A percentile compares a stretch with the other conserved stretches of the same genome.
Conservation (phyloP, 1,140 invertebrate species). For the Pinna nobilis region DNA sequence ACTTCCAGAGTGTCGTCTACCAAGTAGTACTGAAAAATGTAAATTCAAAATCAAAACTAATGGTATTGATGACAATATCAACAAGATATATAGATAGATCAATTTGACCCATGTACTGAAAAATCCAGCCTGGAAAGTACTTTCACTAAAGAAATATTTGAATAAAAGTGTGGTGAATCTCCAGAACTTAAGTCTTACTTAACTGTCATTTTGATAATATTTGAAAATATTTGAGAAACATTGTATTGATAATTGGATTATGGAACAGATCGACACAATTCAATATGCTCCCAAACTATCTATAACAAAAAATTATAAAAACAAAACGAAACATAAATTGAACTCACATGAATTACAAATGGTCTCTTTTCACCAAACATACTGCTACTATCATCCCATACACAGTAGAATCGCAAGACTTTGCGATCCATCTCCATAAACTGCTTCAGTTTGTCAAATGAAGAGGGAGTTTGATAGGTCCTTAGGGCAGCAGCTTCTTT, state of each 20-base stretch:
- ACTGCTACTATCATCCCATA: constrained; percentile 85
- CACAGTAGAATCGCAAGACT: constrained; percentile 82
- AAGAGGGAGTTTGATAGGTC: constrained; percentile 69
- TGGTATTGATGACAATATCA: too few species aligned
- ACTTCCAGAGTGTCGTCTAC: constrained; percentile 87
- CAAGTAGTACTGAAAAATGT: constrained; percentile 85
- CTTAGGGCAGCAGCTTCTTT: constrained; percentile 65
- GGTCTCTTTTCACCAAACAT: constrained; percentile 81
- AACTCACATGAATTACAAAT: constrained; percentile 74
- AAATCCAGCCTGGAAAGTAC: neutral
- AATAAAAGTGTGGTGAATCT: too few species aligned
- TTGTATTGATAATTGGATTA: too few species aligned
- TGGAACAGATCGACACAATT: too few species aligned
- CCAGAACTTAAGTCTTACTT: too few species aligned
- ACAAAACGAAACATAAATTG: neutral
- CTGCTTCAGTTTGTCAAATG: constrained; percentile 74
- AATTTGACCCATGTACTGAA: neutral
- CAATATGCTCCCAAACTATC: too few species aligned
- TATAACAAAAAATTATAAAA: neutral
- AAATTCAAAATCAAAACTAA: neutral
- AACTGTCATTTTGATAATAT: too few species aligned
- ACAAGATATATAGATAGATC: neutral
- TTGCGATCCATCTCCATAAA: constrained; percentile 75
- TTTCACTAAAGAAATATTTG: too few species aligned
- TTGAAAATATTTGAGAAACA: too few species aligned